Percentiles rank a stretch among this genome's conserved stretches.
These are phyloP conservation scores for Dione vanillae DNA, from an alignment of 2,888 invertebrate species.

Conservation along the genomic window DNA sequence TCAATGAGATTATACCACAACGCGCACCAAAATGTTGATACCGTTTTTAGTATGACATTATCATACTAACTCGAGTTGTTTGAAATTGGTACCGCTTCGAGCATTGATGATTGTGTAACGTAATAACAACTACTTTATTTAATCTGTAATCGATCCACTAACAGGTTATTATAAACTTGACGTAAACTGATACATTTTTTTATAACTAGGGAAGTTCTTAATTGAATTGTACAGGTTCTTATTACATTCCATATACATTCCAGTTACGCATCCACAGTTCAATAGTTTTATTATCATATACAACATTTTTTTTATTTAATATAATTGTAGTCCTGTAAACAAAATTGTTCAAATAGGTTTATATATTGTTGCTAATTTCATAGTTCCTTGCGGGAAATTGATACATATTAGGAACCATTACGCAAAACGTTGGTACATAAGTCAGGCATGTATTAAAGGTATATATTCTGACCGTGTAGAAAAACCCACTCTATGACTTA, in stretches of 20 bases:
- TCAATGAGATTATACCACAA: slow-evolving; percentile 27
- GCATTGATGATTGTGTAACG: neutral
- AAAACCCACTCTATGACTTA: neutral
- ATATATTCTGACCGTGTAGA: neutral
- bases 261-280: neutral
- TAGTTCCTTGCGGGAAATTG: no score
- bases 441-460: no score
- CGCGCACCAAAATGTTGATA: slow-evolving; percentile 16
- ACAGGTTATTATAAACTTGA: neutral
- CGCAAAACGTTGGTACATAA: no score
- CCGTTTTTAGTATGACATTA: neutral
- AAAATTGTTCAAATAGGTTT: no score
- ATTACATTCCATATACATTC: no score
- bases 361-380: no score
- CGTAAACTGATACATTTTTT: slow-evolving; percentile 12
- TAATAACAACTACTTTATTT: neutral
- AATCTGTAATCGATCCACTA: slow-evolving; percentile 3
- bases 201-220: neutral
- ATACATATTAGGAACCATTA: no score
- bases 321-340: no score
- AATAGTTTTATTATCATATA: no score
- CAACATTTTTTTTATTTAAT: no score
- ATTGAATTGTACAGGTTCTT: neutral
- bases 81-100: neutral
- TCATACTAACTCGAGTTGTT: neutral